phyloP scores from a whole-genome alignment of 2,888 invertebrate species.

The Seira ritae region DNA sequence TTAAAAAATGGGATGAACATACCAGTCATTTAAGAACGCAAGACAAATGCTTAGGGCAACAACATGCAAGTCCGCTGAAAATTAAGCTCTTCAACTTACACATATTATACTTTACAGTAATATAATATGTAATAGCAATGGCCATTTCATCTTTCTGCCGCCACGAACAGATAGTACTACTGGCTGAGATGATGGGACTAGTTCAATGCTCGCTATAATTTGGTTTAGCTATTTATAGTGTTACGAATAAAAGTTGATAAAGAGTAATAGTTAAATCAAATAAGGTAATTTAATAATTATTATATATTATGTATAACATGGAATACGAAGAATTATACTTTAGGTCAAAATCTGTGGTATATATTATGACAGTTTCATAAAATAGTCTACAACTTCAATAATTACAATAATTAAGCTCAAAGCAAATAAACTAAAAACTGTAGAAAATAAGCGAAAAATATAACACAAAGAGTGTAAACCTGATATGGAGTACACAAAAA shows the following conservation, averaged over 20 bases:
- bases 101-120: neutral
- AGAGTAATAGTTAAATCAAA: constrained; percentile 1
- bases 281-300: constrained; percentile 11
- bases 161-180: neutral
- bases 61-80: constrained; percentile 8
- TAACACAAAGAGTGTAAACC: constrained; percentile 31
- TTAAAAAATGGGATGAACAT: neutral
- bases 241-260: neutral
- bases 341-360: constrained; percentile 28
- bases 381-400: constrained; percentile 38
- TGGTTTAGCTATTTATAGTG: neutral
- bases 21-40: constrained; percentile 1
- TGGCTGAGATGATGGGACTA: neutral
- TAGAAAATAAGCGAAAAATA: constrained; percentile 50
- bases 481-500: constrained; percentile 22
- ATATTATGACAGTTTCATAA: constrained; percentile 38
- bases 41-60: neutral
- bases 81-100: constrained; percentile 11
- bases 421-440: constrained; percentile 46
- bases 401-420: constrained; percentile 41
- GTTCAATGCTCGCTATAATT: neutral
- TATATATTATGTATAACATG: constrained; percentile 28
- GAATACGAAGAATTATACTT: constrained; percentile 40
- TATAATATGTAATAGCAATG: neutral
- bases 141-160: neutral